Evolutionary conservation across 2,888 invertebrate genomes (phyloP).

Genomic region (Ctena decussata): DNA sequence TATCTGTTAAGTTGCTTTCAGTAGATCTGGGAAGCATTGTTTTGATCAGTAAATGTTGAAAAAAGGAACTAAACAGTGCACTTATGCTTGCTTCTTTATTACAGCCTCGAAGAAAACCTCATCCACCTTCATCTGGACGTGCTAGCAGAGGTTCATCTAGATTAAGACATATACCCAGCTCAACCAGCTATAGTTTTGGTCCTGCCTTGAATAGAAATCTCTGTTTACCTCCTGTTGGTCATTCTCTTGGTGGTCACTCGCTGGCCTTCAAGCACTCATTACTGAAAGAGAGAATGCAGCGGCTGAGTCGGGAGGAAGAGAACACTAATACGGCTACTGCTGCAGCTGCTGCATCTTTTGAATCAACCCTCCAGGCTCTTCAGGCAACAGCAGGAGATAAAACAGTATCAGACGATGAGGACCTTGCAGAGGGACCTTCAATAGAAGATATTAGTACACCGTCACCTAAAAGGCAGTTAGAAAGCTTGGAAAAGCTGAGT

Average conservation of each 20-base stretch:
- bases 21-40: too few relatives aligned
- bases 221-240: conserved; percentile 85
- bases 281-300: conserved; percentile 57
- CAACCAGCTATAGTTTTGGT: conserved; percentile 73
- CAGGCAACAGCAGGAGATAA: conserved; percentile 12
- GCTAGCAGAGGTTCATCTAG: conserved; percentile 69
- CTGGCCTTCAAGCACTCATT: conserved; percentile 57
- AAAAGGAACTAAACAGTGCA: too few relatives aligned
- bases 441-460: conserved; percentile 27
- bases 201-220: conserved; percentile 81
- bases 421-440: conserved; percentile 17
- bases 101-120: conserved; percentile 76
- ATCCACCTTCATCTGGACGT: conserved; percentile 76
- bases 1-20: too few relatives aligned
- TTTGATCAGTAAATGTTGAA: too few relatives aligned
- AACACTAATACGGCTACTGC: conserved; percentile 10
- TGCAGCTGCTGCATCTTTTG: conserved; percentile 65
- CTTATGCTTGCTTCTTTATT: too few relatives aligned
- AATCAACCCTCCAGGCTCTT: conserved; percentile 53
- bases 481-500: conserved; percentile 63
- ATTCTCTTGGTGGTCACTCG: conserved; percentile 68
- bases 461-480: conserved; percentile 42
- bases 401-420: neutral
- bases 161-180: conserved; percentile 74
- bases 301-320: conserved; percentile 41